Evolutionary conservation across 2,113 vertebrate species (phyloP).

Genomic region (Cinclus mexicanus): DNA sequence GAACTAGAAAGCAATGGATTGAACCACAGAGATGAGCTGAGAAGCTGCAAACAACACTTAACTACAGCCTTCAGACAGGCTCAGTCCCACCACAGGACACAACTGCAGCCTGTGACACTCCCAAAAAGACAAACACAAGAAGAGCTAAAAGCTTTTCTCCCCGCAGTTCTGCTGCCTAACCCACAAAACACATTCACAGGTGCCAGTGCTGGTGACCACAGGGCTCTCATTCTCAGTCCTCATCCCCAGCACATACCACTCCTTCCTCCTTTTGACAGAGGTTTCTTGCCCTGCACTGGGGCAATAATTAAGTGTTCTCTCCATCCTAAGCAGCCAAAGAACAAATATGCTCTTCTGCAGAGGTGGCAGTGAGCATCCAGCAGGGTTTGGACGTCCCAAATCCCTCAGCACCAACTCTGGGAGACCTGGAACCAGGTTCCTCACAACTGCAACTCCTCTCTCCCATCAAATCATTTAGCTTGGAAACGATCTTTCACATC

Average conservation of each 20-base stretch:
- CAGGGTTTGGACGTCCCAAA: not conserved
- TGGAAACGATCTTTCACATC: not conserved
- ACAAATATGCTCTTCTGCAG: not conserved
- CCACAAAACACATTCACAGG: not conserved
- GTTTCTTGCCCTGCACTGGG: not conserved
- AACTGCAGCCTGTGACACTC: not conserved
- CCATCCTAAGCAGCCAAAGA: not conserved
- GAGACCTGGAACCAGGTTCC: not conserved
- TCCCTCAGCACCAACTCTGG: fast-evolving
- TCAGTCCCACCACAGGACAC: not conserved
- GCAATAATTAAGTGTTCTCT: not conserved
- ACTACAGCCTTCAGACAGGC: not conserved
- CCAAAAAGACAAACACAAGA: not conserved
- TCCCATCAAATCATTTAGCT: not conserved
- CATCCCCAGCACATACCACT: not conserved
- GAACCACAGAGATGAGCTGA: not conserved
- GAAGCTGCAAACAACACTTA: not conserved
- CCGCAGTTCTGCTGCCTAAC: not conserved
- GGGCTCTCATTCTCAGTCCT: not conserved
- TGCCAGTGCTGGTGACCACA: not conserved
- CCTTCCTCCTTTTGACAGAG: not conserved
- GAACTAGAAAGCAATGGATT: not conserved
- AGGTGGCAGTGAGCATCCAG: not conserved
- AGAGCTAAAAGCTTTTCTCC: not conserved
- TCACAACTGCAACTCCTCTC: not conserved